Conservation (phyloP, 2,797 vertebrate genomes). For the Leontocebus nigricollis region DNA sequence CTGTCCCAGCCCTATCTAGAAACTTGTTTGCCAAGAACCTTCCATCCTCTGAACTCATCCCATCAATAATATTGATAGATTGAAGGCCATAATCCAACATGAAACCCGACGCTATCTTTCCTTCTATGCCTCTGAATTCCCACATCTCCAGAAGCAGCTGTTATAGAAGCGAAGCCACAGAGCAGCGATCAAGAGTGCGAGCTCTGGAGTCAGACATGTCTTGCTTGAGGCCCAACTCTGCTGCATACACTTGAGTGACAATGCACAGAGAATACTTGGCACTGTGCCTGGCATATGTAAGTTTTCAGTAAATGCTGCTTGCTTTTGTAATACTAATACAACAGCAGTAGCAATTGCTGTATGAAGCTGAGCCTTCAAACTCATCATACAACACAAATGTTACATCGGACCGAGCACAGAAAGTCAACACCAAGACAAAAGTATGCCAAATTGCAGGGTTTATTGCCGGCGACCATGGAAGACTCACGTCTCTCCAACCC, state of each 20-base stretch:
- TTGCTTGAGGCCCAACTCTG: background rate
- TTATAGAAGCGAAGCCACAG: background rate
- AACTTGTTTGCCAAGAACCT: background rate
- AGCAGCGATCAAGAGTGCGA: too few relatives aligned
- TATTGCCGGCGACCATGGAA: too few relatives aligned
- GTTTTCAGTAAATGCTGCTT: background rate
- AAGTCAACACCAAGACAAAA: too few relatives aligned
- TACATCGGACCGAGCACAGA: too few relatives aligned
- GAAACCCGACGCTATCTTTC: background rate
- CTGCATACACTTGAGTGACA: background rate
- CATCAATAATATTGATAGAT: background rate
- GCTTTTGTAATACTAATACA: fast-evolving
- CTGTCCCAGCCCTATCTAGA: background rate
- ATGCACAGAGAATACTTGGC: background rate
- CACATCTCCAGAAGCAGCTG: background rate
- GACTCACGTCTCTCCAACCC: too few relatives aligned
- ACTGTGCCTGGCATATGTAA: fast-evolving
- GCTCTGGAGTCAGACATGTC: background rate
- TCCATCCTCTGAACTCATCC: background rate
- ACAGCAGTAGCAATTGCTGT: too few relatives aligned
- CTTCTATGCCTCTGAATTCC: background rate
- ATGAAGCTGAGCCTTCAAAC: background rate
- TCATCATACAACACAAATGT: background rate
- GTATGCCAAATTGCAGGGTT: too few relatives aligned
- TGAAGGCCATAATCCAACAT: background rate